Evolutionary conservation across 2,888 invertebrate species (phyloP).

Genomic region (Pegoplata infirma): DNA sequence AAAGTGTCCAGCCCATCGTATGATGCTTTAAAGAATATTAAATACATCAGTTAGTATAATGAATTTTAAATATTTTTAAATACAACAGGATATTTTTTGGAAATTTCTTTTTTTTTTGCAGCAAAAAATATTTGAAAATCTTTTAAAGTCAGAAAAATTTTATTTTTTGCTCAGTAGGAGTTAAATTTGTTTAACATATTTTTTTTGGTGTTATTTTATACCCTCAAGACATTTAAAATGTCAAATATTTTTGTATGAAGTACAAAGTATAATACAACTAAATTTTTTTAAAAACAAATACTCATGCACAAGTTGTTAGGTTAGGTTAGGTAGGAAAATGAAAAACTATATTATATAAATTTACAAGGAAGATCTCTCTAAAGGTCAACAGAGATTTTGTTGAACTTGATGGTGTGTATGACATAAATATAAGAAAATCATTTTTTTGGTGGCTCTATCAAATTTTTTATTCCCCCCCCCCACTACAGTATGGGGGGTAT

Average conservation of each 20-base stretch:
- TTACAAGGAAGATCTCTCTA: too few species aligned
- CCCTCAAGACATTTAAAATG: constrained; percentile 20
- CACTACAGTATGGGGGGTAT: too few species aligned
- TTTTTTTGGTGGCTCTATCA: too few species aligned
- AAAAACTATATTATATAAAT: background rate
- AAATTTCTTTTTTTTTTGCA: background rate
- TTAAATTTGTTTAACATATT: constrained; percentile 1
- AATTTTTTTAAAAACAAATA: background rate
- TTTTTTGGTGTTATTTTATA: background rate
- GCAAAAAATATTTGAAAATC: too few species aligned
- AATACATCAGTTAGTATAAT: constrained; percentile 37
- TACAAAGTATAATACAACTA: background rate
- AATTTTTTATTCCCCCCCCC: too few species aligned
- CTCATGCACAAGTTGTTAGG: constrained; percentile 24
- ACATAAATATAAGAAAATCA: too few species aligned
- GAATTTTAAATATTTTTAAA: constrained; percentile 34
- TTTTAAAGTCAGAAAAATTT: background rate
- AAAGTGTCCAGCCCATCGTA: constrained; percentile 37
- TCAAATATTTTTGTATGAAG: constrained; percentile 17
- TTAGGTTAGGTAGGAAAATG: constrained; percentile 37
- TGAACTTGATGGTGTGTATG: too few species aligned
- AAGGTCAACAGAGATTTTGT: too few species aligned
- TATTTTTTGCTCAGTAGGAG: background rate
- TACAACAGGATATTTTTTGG: constrained; percentile 33
- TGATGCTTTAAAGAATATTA: constrained; percentile 26